These are phyloP conservation scores for Ornithorhynchus anatinus DNA, from an alignment of 2,113 vertebrate species.

Conservation along the genomic window DNA sequence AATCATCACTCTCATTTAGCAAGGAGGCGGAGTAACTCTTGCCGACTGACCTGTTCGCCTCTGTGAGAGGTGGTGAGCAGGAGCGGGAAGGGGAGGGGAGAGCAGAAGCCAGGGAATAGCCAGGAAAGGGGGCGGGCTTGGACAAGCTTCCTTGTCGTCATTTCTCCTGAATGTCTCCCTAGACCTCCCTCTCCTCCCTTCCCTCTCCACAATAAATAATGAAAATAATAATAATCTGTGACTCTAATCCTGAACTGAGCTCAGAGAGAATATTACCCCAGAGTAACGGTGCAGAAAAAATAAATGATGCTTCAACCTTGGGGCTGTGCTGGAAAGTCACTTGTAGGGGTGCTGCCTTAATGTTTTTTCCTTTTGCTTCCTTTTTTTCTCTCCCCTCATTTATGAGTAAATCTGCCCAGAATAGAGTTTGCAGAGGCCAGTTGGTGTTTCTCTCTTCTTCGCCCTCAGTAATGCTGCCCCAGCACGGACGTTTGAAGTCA, in stretches of 20 bases:
- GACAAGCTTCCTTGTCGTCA: rapidly evolving
- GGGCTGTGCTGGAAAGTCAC: too few relatives aligned
- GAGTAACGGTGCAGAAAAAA: too few relatives aligned
- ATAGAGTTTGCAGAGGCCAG: not conserved
- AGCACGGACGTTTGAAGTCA: not conserved
- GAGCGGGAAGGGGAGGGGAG: rapidly evolving
- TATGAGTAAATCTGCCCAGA: too few relatives aligned
- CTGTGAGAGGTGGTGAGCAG: not conserved
- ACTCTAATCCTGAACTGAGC: not conserved
- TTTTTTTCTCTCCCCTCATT: too few relatives aligned
- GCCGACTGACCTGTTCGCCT: rapidly evolving
- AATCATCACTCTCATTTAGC: slow-evolving; percentile 12
- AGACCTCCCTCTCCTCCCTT: not conserved
- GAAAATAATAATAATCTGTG: not conserved
- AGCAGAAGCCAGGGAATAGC: not conserved
- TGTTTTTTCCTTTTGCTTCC: too few relatives aligned
- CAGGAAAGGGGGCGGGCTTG: not conserved
- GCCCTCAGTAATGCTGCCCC: not conserved
- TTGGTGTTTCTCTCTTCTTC: not conserved
- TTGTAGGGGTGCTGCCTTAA: too few relatives aligned
- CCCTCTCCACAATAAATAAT: not conserved
- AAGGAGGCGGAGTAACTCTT: not conserved
- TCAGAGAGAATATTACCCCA: too few relatives aligned
- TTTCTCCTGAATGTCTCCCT: not conserved
- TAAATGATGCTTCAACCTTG: too few relatives aligned